Conservation (phyloP, 2,888 invertebrate species). For the Epirrhoe tristata region DNA sequence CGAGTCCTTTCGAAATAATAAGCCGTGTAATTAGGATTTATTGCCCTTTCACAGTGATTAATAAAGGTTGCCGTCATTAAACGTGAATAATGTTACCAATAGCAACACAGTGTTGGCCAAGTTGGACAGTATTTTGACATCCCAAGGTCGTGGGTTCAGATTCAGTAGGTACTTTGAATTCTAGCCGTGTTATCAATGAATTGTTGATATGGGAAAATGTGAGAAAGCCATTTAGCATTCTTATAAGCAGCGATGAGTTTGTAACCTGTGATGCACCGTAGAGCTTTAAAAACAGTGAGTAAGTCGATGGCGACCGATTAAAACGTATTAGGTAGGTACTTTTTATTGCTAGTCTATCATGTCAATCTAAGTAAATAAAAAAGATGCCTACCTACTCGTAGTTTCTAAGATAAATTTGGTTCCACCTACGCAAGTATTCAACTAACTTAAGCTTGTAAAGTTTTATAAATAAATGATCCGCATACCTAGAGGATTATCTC, state of each 20-base stretch:
- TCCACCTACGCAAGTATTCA: slow-evolving; percentile 24
- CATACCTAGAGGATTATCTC: slow-evolving; percentile 44
- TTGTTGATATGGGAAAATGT: no score
- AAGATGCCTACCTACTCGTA: neutral
- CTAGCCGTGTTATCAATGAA: no score
- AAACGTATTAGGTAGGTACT: no score
- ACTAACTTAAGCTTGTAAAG: slow-evolving; percentile 18
- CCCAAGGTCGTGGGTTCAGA: neutral
- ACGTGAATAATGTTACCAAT: slow-evolving; percentile 39
- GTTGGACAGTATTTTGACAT: neutral
- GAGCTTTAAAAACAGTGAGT: no score
- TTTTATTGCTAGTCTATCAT: neutral
- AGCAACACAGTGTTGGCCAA: neutral
- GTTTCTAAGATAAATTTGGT: slow-evolving; percentile 33
- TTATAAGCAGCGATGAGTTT: no score
- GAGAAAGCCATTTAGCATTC: no score
- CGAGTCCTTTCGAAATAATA: slow-evolving; percentile 74
- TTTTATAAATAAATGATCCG: slow-evolving; percentile 40
- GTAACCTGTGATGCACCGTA: no score
- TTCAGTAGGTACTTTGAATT: no score
- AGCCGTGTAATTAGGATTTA: slow-evolving; percentile 81
- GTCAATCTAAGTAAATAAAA: neutral
- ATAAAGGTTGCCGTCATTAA: slow-evolving; percentile 67
- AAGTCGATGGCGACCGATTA: no score
- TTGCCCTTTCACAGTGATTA: slow-evolving; percentile 76